A percentile compares a stretch with the other conserved stretches of the same genome.
phyloP scores from a whole-genome alignment of 2,113 vertebrate genomes.

The Petroica traversi region DNA sequence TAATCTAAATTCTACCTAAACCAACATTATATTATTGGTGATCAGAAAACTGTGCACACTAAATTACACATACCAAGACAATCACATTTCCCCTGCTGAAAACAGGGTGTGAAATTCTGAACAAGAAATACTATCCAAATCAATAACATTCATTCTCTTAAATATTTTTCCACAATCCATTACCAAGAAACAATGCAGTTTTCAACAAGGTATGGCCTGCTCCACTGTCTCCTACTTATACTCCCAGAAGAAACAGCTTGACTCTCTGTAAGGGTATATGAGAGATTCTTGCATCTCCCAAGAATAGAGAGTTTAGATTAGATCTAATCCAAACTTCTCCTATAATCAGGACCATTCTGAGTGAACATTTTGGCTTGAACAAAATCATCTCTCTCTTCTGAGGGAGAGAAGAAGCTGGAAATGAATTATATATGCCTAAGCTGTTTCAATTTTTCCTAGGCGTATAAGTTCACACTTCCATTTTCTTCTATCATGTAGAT shows the following conservation, averaged over 20 bases:
- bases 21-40: not conserved
- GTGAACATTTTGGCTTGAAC: not conserved
- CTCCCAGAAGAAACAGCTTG: not conserved
- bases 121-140: not conserved
- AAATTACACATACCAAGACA: not conserved
- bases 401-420: not conserved
- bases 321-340: not conserved
- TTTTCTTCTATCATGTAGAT: not conserved
- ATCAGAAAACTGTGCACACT: not conserved
- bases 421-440: not conserved
- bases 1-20: not conserved
- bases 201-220: not conserved
- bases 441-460: not conserved
- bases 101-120: not conserved
- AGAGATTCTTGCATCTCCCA: not conserved
- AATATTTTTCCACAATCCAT: not conserved
- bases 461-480: not conserved
- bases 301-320: not conserved
- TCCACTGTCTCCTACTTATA: not conserved
- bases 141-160: not conserved
- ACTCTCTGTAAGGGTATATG: not conserved
- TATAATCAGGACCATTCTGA: not conserved
- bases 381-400: not conserved
- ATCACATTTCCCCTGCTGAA: not conserved
- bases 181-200: not conserved